These are phyloP conservation scores for Forbesichthys papilliferus DNA, from an alignment of 2,113 vertebrate species.

Conservation along the genomic window DNA sequence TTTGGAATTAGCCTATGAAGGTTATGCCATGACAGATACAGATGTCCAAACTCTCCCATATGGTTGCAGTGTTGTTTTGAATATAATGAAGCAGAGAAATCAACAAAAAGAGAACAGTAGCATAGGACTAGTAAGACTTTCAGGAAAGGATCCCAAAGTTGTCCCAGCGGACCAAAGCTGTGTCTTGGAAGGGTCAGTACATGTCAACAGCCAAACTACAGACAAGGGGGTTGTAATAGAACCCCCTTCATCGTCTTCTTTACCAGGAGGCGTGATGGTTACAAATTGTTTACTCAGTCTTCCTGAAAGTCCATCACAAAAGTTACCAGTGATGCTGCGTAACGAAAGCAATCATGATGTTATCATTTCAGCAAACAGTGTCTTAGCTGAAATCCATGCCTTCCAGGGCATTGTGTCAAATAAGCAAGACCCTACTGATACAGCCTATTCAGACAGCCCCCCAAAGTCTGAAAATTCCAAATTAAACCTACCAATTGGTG, in stretches of 20 bases:
- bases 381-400: neutral
- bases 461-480: neutral
- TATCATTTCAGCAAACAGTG: neutral
- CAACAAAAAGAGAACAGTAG: neutral
- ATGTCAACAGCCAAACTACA: conserved; percentile 1
- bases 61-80: conserved; percentile 12
- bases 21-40: neutral
- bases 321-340: no score
- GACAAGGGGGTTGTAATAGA: neutral
- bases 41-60: neutral
- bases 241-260: neutral
- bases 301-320: no score
- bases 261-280: neutral
- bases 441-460: neutral
- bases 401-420: neutral
- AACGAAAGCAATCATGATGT: no score
- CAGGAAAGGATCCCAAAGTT: conserved; percentile 1
- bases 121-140: conserved; percentile 4
- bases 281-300: neutral
- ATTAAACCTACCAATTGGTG: neutral
- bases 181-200: neutral
- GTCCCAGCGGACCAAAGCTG: conserved; percentile 8
- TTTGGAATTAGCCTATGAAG: conserved; percentile 8
- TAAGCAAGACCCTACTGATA: neutral
- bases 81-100: conserved; percentile 2